phyloP scores from a whole-genome alignment of 2,797 vertebrate genomes.

The Falco novaeseelandiae region DNA sequence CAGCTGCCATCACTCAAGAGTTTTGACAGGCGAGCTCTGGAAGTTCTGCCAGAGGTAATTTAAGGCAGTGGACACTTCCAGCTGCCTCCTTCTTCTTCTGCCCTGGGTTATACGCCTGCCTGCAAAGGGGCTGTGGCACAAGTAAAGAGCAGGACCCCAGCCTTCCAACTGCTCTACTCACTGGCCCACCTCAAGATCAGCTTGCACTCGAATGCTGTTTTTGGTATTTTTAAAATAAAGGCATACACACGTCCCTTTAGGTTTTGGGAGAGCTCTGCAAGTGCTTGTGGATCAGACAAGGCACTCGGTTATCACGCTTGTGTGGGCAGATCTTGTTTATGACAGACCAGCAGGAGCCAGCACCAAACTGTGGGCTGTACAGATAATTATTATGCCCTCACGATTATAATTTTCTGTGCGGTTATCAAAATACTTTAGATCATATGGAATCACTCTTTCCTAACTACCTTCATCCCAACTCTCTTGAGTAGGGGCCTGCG shows the following conservation, averaged over 20 bases:
- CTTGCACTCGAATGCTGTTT: background rate
- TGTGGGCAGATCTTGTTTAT: background rate
- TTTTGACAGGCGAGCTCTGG: background rate
- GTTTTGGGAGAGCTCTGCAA: background rate
- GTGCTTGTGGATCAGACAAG: background rate
- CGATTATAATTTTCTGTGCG: background rate
- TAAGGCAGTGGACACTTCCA: background rate
- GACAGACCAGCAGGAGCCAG: constrained; percentile 1
- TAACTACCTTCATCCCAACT: background rate
- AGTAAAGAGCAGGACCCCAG: background rate
- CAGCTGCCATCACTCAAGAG: background rate
- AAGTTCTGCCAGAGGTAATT: background rate
- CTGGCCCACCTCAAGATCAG: background rate
- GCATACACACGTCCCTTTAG: background rate
- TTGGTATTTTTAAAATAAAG: background rate
- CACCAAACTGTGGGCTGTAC: background rate
- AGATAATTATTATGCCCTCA: background rate
- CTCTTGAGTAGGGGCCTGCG: background rate
- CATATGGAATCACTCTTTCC: constrained; percentile 9
- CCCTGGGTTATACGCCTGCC: background rate
- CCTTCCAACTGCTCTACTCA: background rate
- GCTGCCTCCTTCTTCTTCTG: background rate
- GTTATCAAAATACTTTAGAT: constrained; percentile 47
- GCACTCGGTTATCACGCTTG: background rate
- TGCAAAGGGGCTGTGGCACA: background rate